Percentiles rank a stretch among this genome's conserved stretches.
phyloP scores from a whole-genome alignment of 2,888 invertebrate genomes.

The Lamellibrachia satsuma region DNA sequence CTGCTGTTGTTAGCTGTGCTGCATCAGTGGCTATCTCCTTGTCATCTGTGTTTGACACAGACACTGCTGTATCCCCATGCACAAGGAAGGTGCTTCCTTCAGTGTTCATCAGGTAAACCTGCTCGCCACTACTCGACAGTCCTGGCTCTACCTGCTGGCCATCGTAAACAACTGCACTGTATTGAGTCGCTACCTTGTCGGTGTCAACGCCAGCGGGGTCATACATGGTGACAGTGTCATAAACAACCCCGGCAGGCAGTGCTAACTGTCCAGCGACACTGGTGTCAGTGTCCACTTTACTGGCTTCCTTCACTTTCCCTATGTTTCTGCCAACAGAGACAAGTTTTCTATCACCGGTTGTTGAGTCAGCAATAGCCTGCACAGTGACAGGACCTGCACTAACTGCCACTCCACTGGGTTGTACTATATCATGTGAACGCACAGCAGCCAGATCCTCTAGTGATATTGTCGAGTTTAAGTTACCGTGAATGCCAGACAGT shows the following conservation, averaged over 20 bases:
- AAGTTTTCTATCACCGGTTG: not conserved
- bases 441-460: not conserved
- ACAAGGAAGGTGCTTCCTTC: not conserved
- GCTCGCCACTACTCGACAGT: not conserved
- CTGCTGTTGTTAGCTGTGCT: not conserved
- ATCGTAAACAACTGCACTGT: not conserved
- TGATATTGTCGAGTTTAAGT: not conserved
- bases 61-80: not conserved
- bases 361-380: not conserved
- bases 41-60: not conserved
- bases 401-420: not conserved
- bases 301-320: too few relatives aligned
- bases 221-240: not conserved
- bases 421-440: not conserved
- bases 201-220: not conserved
- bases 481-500: not conserved
- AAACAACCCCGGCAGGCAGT: not conserved
- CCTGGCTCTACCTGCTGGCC: not conserved
- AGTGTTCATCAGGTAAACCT: not conserved
- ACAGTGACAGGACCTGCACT: conserved; percentile 2
- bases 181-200: not conserved
- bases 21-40: not conserved
- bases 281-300: too few relatives aligned
- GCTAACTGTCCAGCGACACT: too few relatives aligned
- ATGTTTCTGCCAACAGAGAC: not conserved